These are phyloP conservation scores for Agriopis marginaria DNA, from an alignment of 2,888 invertebrate genomes.

Conservation along the genomic window DNA sequence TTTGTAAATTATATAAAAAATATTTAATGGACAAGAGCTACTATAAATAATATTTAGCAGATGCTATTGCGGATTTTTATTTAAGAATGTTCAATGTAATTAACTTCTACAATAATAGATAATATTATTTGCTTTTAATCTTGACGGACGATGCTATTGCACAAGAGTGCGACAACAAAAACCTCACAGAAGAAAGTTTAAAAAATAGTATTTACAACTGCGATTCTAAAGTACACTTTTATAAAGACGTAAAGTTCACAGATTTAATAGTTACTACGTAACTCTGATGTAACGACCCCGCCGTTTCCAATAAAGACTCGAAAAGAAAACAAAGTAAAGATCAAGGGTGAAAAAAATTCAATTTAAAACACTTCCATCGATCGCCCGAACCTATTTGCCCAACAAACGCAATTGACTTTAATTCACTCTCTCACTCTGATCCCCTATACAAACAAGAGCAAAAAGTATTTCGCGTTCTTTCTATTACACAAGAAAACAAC, in stretches of 20 bases:
- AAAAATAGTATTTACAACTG: too few relatives aligned
- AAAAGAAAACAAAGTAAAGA: conserved; percentile 33
- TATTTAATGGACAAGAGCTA: too few relatives aligned
- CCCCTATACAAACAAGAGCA: conserved; percentile 73
- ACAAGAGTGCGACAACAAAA: too few relatives aligned
- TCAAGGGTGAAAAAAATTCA: conserved; percentile 42
- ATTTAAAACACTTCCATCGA: conserved; percentile 57
- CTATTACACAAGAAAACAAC: conserved; percentile 74
- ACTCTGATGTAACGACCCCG: conserved; percentile 13
- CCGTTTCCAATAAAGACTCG: conserved; percentile 20
- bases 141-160: too few relatives aligned
- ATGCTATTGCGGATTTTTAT: too few relatives aligned
- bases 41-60: too few relatives aligned
- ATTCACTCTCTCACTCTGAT: conserved; percentile 65
- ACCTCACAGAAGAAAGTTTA: too few relatives aligned
- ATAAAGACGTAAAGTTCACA: background rate
- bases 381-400: conserved; percentile 73
- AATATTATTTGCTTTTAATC: too few relatives aligned
- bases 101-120: too few relatives aligned
- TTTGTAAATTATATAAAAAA: too few relatives aligned
- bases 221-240: too few relatives aligned
- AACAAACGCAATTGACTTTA: conserved; percentile 73
- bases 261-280: conserved; percentile 1
- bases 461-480: conserved; percentile 76
- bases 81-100: too few relatives aligned